Base-by-base conservation (phyloP, 92 coral and sea anemone species). In the Hydrozoanthus gracilis region DNA sequence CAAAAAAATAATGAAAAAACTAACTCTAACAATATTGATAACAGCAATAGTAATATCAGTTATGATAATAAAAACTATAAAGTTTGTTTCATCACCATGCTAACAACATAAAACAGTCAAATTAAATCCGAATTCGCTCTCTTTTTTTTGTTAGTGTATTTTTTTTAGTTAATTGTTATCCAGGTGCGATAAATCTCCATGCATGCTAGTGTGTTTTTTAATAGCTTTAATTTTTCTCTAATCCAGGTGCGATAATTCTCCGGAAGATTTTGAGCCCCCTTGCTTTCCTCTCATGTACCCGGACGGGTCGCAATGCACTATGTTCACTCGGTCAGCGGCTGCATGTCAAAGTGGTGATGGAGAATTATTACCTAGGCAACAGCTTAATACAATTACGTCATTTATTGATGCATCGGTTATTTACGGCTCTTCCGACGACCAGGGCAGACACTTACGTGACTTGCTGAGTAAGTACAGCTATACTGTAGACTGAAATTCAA, bases 321-420 rank as follows among this genome's bases (percentile, higher is more conserved):
- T 93, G 98, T 97, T 97, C 78, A 97, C 99, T 4, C 94, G 99
- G 93, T 97, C 99, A 89, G 99, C 99, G 90, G 99, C 99, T 48
- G 95, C 99, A 11, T 97, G 99, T 86, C 99, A 97, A 86, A 97
- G 90, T 51, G 95, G 93, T 50, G 91, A 90, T 18, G 93, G 88
- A 56, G 91, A 97, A 80, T 77, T 97, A 82, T 88, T 91, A 46
- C 94, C 91, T 8, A 92, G 99, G 44, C 97, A 97, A 84, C 99
- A 97, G 88, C 92, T 97, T 4, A 97, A 97, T 76, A 90, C 96
- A 2, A 93, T 95, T 87, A 95, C 99, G 84, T 95, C 99, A 67
- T 97, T 88, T 62, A 89, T 97, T 13, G 99, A 97, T 68, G 99
- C 98, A 47, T 97, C 99, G 3, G 98, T 95, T 75, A 93, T 97